Evolutionary conservation across 2,113 vertebrate species (phyloP), one percentile per base, ranked within the genome.

Genomic region (Ptilonorhynchus violaceus): DNA sequence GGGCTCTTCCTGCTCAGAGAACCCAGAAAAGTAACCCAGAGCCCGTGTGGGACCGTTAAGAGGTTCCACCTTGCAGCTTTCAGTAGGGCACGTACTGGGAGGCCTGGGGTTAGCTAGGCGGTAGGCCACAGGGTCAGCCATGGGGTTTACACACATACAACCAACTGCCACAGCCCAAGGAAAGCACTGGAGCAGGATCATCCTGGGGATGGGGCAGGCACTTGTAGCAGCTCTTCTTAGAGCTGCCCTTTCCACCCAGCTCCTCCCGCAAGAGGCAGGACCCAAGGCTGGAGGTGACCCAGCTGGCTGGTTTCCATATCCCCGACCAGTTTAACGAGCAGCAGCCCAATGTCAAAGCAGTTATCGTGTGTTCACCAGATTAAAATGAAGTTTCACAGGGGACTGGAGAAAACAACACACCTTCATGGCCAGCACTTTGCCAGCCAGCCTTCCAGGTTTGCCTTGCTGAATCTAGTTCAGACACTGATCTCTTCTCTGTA

Each of bases 351-450:
- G 86, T 88, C 93, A 93, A 72, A 79, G 83, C 74, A 58, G 25
- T 33, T 75, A 33, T 6, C 16, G 1, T 2, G 8, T 1, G 0
- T 39, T 56, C 46, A 27, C 15, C 31, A 49, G 28, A 44, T 31
- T 35, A 52, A 84, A 92, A 75, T 8, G 4, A 76, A 91, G 49
- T 58, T 94, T 77, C 2, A 2, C 49, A 47, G 75, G 7, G 1
- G 33, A 35, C 16, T 23, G 24, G 13, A 44, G 27, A 22, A 35
- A 77, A 76, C 50, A 63, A 37, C 7, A 50, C 56, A n/a, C 19
- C 23, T 55, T 35, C 1, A 0, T 3, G 6, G 41, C 17, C 4
- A 3, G 53, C 2, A 0, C 39, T 86, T 41, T 62, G 3, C 24
- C 69, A 72, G 62, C 69, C 3, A 3, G 22, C 9, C 42, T 84